Conservation (phyloP, 1,140 invertebrate species). For the Panagrolaimus sp. region DNA sequence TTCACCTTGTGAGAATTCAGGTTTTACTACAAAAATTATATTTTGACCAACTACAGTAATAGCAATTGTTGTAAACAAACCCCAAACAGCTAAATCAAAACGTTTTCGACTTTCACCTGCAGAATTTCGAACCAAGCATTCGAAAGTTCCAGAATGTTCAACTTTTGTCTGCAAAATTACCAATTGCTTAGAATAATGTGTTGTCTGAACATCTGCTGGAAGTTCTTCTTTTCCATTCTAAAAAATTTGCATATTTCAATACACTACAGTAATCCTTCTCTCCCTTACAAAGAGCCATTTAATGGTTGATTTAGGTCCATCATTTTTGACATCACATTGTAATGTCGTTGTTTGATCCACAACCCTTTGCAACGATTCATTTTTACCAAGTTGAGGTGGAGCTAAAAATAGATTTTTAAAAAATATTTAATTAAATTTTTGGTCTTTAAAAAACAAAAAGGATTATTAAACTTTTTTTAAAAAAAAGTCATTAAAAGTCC, state of each 20-base stretch:
- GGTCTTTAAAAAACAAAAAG: neutral
- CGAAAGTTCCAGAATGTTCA: conserved; percentile 34
- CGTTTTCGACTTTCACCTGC: conserved; percentile 26
- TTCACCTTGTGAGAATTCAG: too few species aligned
- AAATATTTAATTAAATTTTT: neutral
- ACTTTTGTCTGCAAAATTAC: conserved; percentile 29
- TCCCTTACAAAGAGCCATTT: conserved; percentile 50
- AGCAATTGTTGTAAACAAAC: conserved; percentile 21
- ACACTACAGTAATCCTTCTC: neutral
- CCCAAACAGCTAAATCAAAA: conserved; percentile 24
- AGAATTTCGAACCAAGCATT: conserved; percentile 31
- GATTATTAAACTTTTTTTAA: too few species aligned
- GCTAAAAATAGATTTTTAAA: conserved; percentile 34
- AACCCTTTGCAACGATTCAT: conserved; percentile 40
- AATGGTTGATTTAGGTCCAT: conserved; percentile 41
- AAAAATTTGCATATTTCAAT: conserved; percentile 13
- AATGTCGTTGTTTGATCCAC: conserved; percentile 45
- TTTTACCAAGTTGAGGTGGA: conserved; percentile 29
- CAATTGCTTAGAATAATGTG: conserved; percentile 27
- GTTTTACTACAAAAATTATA: too few species aligned
- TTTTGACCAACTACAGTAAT: too few species aligned
- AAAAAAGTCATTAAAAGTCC: too few species aligned
- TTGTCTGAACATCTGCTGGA: conserved; percentile 45
- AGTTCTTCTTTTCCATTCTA: conserved; percentile 42
- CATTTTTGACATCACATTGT: conserved; percentile 45